These are phyloP conservation scores for Coptodon rendalli DNA, from an alignment of 2,113 vertebrate species.

Conservation along the genomic window DNA sequence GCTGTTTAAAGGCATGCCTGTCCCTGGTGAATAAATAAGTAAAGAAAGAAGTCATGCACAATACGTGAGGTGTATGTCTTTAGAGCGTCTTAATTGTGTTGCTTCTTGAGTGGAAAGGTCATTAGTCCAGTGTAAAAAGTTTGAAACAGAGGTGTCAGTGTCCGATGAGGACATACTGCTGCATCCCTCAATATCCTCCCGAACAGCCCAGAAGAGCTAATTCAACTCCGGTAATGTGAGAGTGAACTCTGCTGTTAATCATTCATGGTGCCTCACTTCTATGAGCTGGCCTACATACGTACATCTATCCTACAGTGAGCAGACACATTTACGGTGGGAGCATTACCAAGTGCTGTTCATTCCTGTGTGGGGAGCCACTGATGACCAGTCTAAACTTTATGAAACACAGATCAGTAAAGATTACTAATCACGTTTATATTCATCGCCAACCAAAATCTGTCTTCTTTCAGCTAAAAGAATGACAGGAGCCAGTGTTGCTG, in stretches of 20 bases:
- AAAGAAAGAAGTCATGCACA: neutral
- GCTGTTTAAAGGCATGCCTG: neutral
- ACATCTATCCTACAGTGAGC: neutral
- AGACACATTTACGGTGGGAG: neutral
- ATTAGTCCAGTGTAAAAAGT: neutral
- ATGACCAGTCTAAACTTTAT: neutral
- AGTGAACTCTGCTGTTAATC: constrained; percentile 45
- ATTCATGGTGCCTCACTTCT: constrained; percentile 41
- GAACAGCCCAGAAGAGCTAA: constrained; percentile 15
- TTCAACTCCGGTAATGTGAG: constrained; percentile 48
- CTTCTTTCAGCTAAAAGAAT: neutral
- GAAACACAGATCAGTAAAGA: neutral
- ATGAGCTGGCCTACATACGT: neutral
- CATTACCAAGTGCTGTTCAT: neutral
- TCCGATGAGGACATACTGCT: neutral
- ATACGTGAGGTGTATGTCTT: neutral
- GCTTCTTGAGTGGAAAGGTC: neutral
- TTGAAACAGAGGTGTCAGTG: neutral
- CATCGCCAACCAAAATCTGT: neutral
- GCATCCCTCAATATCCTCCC: neutral
- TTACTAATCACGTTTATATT: neutral
- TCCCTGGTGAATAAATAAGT: neutral
- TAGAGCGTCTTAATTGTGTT: neutral
- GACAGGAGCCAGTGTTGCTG: neutral
- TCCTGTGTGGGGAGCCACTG: neutral